Evolutionary conservation across 2,888 invertebrate genomes (phyloP).

Genomic region (Pyrgus malvae): DNA sequence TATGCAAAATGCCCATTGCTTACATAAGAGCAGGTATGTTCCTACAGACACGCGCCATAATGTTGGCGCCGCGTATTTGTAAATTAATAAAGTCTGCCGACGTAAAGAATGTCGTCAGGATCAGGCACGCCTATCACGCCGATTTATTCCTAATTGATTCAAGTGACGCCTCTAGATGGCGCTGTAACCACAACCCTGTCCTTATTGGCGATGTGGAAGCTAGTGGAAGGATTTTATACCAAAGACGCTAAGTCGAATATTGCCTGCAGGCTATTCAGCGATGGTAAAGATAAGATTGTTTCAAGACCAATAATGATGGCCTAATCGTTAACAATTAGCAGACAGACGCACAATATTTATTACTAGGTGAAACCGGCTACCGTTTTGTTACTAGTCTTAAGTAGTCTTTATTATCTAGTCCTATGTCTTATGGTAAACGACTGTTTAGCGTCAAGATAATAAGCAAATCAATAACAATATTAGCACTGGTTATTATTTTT

Average conservation of each 20-base stretch:
- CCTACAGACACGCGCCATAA: conserved; percentile 41
- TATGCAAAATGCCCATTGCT: background rate
- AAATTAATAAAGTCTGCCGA: conserved; percentile 49
- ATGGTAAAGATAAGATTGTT: conserved; percentile 34
- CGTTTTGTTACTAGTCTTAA: conserved; percentile 32
- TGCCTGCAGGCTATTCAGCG: conserved; percentile 29
- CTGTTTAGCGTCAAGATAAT: background rate
- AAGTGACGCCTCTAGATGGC: conserved; percentile 44
- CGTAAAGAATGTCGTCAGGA: conserved; percentile 51
- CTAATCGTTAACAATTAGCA: conserved; percentile 52
- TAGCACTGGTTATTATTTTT: background rate
- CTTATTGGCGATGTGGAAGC: background rate
- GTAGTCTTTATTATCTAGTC: conserved; percentile 1
- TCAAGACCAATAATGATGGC: conserved; percentile 17
- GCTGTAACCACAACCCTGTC: conserved; percentile 21
- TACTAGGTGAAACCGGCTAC: conserved; percentile 40
- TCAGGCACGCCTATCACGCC: conserved; percentile 40
- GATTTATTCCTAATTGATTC: conserved; percentile 50
- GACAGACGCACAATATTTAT: conserved; percentile 45
- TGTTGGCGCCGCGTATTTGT: conserved; percentile 62
- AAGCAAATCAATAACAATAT: background rate
- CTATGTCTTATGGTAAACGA: background rate
- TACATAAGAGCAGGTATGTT: background rate
- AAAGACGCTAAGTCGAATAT: background rate
- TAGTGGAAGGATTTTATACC: background rate